A percentile compares a stretch with the other conserved stretches of the same genome.
phyloP scores from a whole-genome alignment of 2,888 invertebrate genomes.

The Macrosiphum euphorbiae region DNA sequence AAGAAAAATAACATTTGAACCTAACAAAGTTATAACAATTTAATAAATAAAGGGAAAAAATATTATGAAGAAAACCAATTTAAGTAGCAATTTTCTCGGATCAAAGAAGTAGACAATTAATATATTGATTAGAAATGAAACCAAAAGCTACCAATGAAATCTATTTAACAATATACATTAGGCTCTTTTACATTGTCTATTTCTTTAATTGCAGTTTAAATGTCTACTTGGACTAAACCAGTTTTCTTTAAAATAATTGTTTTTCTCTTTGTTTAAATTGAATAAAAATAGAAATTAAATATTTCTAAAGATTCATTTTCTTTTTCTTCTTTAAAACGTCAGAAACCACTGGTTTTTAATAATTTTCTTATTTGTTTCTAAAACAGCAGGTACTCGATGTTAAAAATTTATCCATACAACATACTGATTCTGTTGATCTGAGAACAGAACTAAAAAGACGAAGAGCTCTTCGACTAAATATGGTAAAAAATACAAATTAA shows the following conservation, averaged over 20 bases:
- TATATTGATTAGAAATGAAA: neutral
- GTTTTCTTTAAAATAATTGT: neutral
- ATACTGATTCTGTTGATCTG: conserved; percentile 48
- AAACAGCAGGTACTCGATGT: conserved; percentile 3
- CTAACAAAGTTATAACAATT: conserved; percentile 70
- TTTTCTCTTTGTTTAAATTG: neutral
- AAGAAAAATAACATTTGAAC: conserved; percentile 73
- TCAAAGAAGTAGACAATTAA: conserved; percentile 13
- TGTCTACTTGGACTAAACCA: neutral
- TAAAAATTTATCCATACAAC: conserved; percentile 41
- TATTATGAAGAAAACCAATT: conserved; percentile 69
- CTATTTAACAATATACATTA: neutral
- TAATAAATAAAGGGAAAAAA: conserved; percentile 72
- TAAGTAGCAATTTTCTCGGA: conserved; percentile 54
- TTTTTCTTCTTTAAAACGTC: neutral
- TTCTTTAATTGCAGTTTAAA: neutral
- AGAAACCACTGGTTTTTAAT: neutral
- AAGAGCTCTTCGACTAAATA: conserved; percentile 56
- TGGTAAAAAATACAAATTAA: neutral
- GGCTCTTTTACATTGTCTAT: neutral
- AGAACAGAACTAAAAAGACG: conserved; percentile 62
- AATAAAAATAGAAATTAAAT: neutral
- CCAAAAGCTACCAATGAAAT: neutral
- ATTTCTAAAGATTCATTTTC: neutral
- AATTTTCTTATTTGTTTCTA: neutral